These are phyloP conservation scores for Eumeta japonica DNA, from an alignment of 1,140 invertebrate species.

Conservation along the genomic window DNA sequence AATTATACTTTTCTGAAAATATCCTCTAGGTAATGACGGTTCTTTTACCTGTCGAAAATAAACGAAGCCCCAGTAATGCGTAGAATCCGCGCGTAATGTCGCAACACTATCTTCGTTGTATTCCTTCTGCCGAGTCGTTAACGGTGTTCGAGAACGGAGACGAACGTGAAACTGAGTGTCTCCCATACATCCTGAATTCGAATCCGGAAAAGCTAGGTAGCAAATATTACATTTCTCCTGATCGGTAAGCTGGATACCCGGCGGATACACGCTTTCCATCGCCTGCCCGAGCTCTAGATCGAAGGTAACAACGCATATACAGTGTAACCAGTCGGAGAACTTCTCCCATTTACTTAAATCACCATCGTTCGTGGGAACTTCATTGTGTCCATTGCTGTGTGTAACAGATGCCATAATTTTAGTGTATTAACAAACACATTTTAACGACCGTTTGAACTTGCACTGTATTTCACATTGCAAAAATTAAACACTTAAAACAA, in stretches of 20 bases:
- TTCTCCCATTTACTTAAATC: slow-evolving; percentile 49
- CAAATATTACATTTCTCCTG: slow-evolving; percentile 96
- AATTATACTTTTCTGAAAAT: slow-evolving; percentile 99
- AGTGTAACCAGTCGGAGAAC: slow-evolving; percentile 94
- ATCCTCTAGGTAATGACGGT: slow-evolving; percentile 87
- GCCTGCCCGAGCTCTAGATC: slow-evolving; percentile 97
- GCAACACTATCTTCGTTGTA: slow-evolving; percentile 76
- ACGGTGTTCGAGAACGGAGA: slow-evolving; percentile 54
- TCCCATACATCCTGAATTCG: slow-evolving; percentile 97
- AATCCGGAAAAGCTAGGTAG: slow-evolving; percentile 98
- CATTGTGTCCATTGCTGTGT: slow-evolving; percentile 31
- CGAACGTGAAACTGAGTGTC: slow-evolving; percentile 96
- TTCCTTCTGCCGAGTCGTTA: slow-evolving; percentile 54
- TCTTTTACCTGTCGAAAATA: slow-evolving; percentile 99
- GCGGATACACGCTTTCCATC: slow-evolving; percentile 89
- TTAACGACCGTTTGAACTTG: background rate
- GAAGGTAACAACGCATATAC: slow-evolving; percentile 96
- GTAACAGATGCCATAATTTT: slow-evolving; percentile 40
- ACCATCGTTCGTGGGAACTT: slow-evolving; percentile 32
- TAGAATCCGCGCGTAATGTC: slow-evolving; percentile 72
- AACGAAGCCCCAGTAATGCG: slow-evolving; percentile 94
- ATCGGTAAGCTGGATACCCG: slow-evolving; percentile 78
- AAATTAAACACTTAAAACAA: too few relatives aligned
- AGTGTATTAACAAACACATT: background rate
- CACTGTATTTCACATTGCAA: too few relatives aligned